Conservation (phyloP, 2,113 vertebrate species). For the Sminthopsis crassicaudata region DNA sequence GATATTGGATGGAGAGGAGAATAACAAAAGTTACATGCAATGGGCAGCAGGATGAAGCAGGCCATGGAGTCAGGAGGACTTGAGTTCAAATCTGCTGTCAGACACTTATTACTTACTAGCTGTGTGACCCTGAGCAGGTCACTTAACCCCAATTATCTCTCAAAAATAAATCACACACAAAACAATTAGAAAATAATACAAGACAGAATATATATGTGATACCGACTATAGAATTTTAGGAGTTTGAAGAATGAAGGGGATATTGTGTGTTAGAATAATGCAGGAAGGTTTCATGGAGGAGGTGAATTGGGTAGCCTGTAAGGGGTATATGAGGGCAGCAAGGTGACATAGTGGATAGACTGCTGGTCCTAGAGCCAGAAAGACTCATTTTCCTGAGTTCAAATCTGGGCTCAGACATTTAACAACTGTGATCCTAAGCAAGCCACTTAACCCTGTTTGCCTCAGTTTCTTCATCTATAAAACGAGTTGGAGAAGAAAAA, state of each 20-base stretch:
- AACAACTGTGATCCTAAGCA: background rate
- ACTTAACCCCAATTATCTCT: too few species aligned
- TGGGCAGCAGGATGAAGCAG: too few species aligned
- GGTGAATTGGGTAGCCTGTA: background rate
- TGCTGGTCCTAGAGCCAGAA: too few species aligned
- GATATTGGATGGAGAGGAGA: background rate
- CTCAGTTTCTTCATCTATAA: background rate
- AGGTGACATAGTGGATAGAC: background rate
- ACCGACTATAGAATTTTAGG: conserved; percentile 12
- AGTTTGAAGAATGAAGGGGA: conserved; percentile 31
- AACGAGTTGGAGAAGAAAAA: background rate
- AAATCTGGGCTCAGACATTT: background rate
- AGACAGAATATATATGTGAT: conserved; percentile 37
- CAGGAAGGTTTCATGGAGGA: conserved; percentile 28
- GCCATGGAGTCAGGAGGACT: too few species aligned
- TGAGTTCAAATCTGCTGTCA: too few species aligned
- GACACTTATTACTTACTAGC: too few species aligned
- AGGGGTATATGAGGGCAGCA: background rate
- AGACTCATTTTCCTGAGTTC: background rate
- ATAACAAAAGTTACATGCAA: background rate
- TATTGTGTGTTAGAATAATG: background rate
- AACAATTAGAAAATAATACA: conserved; percentile 47
- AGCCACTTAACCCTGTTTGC: background rate
- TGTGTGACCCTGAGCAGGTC: too few species aligned
- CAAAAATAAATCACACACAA: background rate